Base-by-base conservation (phyloP, 2,888 invertebrate genomes). In the Drosophila algonquin region DNA sequence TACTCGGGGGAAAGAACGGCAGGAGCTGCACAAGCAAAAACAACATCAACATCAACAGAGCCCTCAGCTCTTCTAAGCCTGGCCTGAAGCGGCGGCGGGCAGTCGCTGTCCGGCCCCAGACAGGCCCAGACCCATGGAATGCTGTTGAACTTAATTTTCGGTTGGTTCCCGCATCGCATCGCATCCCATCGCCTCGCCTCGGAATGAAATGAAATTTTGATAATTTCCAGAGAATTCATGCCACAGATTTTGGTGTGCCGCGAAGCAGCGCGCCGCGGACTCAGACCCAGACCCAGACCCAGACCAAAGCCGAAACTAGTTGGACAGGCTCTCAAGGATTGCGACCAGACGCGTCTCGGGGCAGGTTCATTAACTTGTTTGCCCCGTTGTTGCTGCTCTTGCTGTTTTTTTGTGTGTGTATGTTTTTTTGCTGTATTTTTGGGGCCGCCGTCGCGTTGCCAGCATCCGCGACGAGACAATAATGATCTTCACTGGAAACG, bases 341-440 rank as follows among this genome's bases (percentile, higher is more conserved):
- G 72, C 67, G 67, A 50, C 53, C 55, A 62, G 68, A 61, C 72
- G 73, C 54, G 63, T 57, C 55, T n/a, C 57, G 75, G 74, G 75
- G 70, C 83, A 80, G 87, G 85, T 87, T 87, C 87, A 86, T 86
- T 86, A 86, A 86, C 85, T 86, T 86, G 85, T 85, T 86, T 82
- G 74, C 74, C 51, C 61, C 59, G 63, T 51, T 53, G 24, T 12
- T 35, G 30, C 56, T 30, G 35, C 21, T 54, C 48, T 24, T 35
- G 50, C 50, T 57, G 65, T 30, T 61, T 47, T 46, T 44, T 45
- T 16, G 24, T 57, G 27, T 24, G 24, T 30, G 30, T 27, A 7
- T 30, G 30, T 59, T 24, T 40, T 50, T 30, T 55, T 63, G 35
- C 35, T 48, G 54, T 70, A 30, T 75, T 75, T 78, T 73, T 72